phyloP scores from a whole-genome alignment of 2,888 invertebrate genomes.

The Agrochola lychnidis region DNA sequence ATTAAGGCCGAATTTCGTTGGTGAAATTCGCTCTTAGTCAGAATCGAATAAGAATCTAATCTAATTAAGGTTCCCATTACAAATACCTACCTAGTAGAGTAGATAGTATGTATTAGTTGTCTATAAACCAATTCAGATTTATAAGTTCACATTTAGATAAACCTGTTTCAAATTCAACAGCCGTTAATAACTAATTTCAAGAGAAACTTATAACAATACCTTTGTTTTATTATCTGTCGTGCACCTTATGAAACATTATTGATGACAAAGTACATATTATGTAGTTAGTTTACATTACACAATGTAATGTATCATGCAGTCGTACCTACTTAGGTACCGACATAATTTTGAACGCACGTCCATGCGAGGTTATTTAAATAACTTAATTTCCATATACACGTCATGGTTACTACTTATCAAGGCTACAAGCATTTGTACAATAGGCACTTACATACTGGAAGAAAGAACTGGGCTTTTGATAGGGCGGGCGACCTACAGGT shows the following conservation, averaged over 20 bases:
- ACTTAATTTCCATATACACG: slow-evolving; percentile 72
- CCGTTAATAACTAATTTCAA: slow-evolving; percentile 33
- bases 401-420: slow-evolving; percentile 69
- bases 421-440: slow-evolving; percentile 59
- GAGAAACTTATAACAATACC: slow-evolving; percentile 2
- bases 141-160: slow-evolving; percentile 1
- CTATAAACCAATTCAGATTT: neutral
- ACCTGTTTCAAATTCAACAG: slow-evolving; percentile 10
- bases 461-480: slow-evolving; percentile 32
- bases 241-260: slow-evolving; percentile 13
- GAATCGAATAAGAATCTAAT: slow-evolving; percentile 20
- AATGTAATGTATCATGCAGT: slow-evolving; percentile 28
- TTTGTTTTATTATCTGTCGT: slow-evolving; percentile 38
- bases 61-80: neutral
- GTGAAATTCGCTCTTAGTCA: neutral
- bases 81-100: neutral
- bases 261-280: slow-evolving; percentile 18
- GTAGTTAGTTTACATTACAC: slow-evolving; percentile 9
- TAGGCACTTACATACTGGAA: slow-evolving; percentile 47
- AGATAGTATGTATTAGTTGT: neutral
- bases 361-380: slow-evolving; percentile 63
- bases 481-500: slow-evolving; percentile 35
- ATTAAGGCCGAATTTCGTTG: neutral
- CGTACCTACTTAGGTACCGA: slow-evolving; percentile 11
- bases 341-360: slow-evolving; percentile 39